Base-by-base conservation (phyloP, 2,113 vertebrate genomes). In the Larimichthys crocea region DNA sequence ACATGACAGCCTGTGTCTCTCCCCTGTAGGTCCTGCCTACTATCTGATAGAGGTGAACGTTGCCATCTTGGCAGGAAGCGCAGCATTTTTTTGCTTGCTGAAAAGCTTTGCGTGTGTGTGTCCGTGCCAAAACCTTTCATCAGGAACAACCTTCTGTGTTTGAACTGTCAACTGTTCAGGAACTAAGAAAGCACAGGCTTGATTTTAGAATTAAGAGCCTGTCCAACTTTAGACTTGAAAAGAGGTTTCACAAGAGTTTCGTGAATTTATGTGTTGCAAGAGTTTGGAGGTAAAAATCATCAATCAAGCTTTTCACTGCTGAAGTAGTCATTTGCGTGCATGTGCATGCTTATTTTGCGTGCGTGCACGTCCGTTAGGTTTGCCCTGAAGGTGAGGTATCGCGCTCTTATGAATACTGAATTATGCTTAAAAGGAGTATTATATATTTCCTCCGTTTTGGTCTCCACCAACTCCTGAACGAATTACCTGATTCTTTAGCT, bases 11-110 rank as follows among this genome's bases (percentile, higher is more conserved):
- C 52, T 63, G 62, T 17, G 60, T 83, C 80, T 84, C 87, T 85
- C 80, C 73, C 46, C 71, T 57, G 80, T 76, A 81, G 90, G 75
- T 84, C 79, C 87, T 62, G 78, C 70, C 81, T 73, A 83, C 86
- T 71, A 87, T 86, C 86, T 74, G 86, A 80, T 63, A 65, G 64
- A 82, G 63, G 66, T 8, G 24, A 74, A n/a, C 17, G 77, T 80
- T 80, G 89, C 86, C 91, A 89, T 86, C 82, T 92, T 88, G 90
- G 91, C 92, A 79, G 42, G 48, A 59, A 61, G 71, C 0, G 40
- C 52, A 17, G 57, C 48, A 68, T 85, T 83, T 89, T 89, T 89
- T 70, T 60, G 66, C 67, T 84, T 29, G 26, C 64, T 74, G 63
- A 77, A 79, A 76, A 86, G 73, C 83, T 89, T 82, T 77, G 86